These are phyloP conservation scores for Druon quercuslanigerum DNA, from an alignment of 1,140 invertebrate species.

Conservation along the genomic window DNA sequence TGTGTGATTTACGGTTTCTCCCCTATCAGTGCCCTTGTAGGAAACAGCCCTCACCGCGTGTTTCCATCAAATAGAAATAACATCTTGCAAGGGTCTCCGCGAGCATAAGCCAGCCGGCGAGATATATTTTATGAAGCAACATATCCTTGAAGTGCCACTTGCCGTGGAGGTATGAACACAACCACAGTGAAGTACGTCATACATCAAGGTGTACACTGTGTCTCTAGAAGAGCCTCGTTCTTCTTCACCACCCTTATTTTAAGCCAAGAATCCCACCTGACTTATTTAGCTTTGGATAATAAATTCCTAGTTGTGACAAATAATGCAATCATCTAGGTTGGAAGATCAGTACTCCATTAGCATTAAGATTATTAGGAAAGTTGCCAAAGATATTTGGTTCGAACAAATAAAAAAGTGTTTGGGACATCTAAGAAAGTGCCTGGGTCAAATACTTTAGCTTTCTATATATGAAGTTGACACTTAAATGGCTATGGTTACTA, in stretches of 20 bases:
- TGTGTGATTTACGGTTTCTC: slow-evolving; percentile 59
- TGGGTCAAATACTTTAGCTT: too few species aligned
- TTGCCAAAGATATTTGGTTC: too few species aligned
- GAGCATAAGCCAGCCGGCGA: slow-evolving; percentile 63
- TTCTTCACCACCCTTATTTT: slow-evolving; percentile 4
- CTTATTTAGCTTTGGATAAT: background rate
- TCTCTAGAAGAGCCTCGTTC: background rate
- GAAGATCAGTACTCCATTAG: too few species aligned
- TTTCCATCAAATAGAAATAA: slow-evolving; percentile 66
- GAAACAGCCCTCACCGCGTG: slow-evolving; percentile 46
- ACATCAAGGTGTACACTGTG: slow-evolving; percentile 55
- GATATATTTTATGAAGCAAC: slow-evolving; percentile 72
- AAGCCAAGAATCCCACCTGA: background rate
- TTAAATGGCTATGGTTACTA: too few species aligned
- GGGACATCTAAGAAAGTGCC: too few species aligned
- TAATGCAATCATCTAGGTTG: too few species aligned
- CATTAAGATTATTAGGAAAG: too few species aligned
- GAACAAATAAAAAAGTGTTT: too few species aligned
- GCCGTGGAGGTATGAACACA: slow-evolving; percentile 54
- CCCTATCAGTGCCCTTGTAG: slow-evolving; percentile 62
- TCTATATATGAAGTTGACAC: too few species aligned
- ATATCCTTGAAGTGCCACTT: slow-evolving; percentile 65
- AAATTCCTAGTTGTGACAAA: background rate
- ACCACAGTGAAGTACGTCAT: slow-evolving; percentile 56
- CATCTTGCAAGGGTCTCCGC: slow-evolving; percentile 60